These are phyloP conservation scores for Neomorphus geoffroyi DNA, from an alignment of 2,797 vertebrate species.

Conservation along the genomic window DNA sequence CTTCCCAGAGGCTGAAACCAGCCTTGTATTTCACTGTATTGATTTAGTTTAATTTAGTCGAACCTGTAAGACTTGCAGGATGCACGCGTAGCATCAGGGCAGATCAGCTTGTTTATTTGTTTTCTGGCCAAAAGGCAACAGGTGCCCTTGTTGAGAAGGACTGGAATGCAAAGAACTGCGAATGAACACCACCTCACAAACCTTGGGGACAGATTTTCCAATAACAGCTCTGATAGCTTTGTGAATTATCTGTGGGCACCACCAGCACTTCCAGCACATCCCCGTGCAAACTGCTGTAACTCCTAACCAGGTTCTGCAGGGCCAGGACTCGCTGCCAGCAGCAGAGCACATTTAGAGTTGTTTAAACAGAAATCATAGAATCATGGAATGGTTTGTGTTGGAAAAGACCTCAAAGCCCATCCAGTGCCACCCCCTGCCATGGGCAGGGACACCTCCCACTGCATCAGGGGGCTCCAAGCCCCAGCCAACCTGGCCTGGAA, in stretches of 20 bases:
- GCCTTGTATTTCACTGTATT: too few species aligned
- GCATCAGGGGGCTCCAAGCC: too few species aligned
- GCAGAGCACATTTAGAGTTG: neutral
- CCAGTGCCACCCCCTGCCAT: too few species aligned
- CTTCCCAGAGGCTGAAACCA: neutral
- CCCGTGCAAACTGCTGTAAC: neutral
- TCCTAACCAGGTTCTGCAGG: neutral
- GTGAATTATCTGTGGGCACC: neutral
- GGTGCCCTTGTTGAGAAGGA: neutral
- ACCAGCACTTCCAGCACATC: neutral
- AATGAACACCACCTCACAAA: neutral
- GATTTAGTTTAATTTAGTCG: neutral
- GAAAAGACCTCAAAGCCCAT: too few species aligned
- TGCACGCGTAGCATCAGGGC: neutral
- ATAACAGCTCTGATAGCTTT: neutral
- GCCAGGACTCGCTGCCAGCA: neutral
- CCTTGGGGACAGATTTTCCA: neutral
- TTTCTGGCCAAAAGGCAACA: neutral
- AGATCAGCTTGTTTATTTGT: neutral
- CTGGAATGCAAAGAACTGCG: neutral
- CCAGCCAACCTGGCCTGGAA: too few species aligned
- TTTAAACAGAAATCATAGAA: neutral
- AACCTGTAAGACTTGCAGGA: neutral
- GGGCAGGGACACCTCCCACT: too few species aligned
- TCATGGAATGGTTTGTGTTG: too few species aligned